Conservation (phyloP, 2,797 vertebrate genomes). For the Propithecus perrieri region DNA sequence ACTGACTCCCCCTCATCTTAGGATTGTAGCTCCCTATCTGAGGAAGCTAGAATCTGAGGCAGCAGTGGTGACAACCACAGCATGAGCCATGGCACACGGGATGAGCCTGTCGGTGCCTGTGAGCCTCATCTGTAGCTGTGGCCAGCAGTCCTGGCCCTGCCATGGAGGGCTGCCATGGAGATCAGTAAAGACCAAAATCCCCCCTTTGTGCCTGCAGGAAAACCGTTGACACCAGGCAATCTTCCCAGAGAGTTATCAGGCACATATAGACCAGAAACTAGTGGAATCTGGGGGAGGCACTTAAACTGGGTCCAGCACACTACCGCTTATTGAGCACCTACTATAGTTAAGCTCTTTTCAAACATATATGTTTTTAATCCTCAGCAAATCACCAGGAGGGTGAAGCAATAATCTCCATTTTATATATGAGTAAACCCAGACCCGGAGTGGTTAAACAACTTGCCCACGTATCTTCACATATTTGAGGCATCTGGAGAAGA, state of each 20-base stretch:
- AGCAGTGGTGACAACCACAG: too few species aligned
- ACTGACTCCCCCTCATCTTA: neutral
- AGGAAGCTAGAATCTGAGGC: neutral
- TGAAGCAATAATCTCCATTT: neutral
- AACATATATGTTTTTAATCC: neutral
- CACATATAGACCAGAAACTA: neutral
- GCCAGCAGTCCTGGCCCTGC: accelerated
- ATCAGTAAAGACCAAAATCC: neutral
- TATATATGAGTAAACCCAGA: neutral
- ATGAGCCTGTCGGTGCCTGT: accelerated
- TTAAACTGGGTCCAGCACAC: neutral
- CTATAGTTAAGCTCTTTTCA: neutral
- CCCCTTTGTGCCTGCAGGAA: neutral
- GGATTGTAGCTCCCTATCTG: neutral
- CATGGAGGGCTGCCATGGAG: accelerated
- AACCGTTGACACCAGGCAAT: neutral
- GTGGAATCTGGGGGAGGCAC: neutral
- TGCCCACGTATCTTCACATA: neutral
- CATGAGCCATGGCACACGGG: accelerated
- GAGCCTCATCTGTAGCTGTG: neutral
- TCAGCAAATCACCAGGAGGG: neutral
- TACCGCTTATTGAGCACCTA: neutral
- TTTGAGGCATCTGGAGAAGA: neutral
- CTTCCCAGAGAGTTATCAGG: neutral
- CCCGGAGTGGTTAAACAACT: neutral